A percentile compares a stretch with the other conserved stretches of the same genome.
phyloP scores from a whole-genome alignment of 2,888 invertebrate species.

The Odontomyia ornata region DNA sequence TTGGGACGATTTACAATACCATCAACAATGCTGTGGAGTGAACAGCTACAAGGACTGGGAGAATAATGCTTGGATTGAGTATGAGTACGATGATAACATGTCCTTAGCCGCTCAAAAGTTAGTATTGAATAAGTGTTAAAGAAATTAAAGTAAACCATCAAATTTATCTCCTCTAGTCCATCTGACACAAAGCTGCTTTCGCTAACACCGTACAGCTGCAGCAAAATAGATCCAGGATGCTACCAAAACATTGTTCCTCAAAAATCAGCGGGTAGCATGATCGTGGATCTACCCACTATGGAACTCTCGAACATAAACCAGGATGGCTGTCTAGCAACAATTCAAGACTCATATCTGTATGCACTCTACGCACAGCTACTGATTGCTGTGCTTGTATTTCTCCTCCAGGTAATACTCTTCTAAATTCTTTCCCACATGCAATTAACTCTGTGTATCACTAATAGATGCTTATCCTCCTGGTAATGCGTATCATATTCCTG shows the following conservation, averaged over 20 bases:
- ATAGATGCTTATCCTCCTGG: constrained; percentile 42
- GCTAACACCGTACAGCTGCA: constrained; percentile 50
- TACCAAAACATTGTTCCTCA: constrained; percentile 41
- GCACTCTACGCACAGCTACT: constrained; percentile 6
- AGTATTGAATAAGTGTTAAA: not conserved
- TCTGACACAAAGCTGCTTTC: constrained; percentile 33
- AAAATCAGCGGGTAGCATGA: not conserved
- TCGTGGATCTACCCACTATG: constrained; percentile 40
- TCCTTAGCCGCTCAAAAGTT: not conserved
- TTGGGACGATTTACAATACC: constrained; percentile 60
- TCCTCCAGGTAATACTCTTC: constrained; percentile 30
- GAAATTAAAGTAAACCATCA: not conserved
- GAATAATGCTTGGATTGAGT: constrained; percentile 44
- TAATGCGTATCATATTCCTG: constrained; percentile 35
- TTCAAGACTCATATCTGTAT: constrained; percentile 19
- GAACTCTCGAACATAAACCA: constrained; percentile 46
- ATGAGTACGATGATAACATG: constrained; percentile 38
- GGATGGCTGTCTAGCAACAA: constrained; percentile 45
- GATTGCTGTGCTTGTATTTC: constrained; percentile 19
- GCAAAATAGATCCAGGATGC: constrained; percentile 46
- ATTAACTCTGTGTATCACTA: no score
- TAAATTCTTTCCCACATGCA: no score
- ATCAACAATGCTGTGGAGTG: constrained; percentile 61
- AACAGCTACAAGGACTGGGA: constrained; percentile 59
- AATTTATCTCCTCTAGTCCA: not conserved